Evolutionary conservation across 1,140 invertebrate genomes (phyloP), one percentile per base, ranked within the genome.

Genomic region (Drosophila mojavensis): DNA sequence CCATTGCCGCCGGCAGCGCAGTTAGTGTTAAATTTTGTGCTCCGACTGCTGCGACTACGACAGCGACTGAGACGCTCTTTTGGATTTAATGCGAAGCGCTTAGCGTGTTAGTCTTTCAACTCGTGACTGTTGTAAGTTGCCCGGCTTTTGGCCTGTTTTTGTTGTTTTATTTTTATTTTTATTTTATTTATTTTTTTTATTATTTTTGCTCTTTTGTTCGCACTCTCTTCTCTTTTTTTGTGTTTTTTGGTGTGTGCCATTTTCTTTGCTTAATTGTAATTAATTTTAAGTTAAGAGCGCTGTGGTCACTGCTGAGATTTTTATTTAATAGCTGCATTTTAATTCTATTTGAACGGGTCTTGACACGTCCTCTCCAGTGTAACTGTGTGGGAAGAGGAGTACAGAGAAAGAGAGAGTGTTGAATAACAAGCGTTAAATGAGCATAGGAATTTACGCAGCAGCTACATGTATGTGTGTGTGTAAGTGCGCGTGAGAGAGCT

Each of bases 51-150:
- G 47, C 45, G 39, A 41, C 73, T 4, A 36, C 71, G 48, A 41
- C 73, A 7, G 43, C 65, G n/a, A 69, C 71, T 62, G 65, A 24
- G 64, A 71, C 56, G 56, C 63, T 67, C 63, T 67, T 71, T 65
- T 79, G 74, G 70, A 79, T 74, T 75, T 65, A 75, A 69, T 82
- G 73, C 73, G 20, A 61, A 69, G 69, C 75, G 75, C 64, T 79
- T 70, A 79, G 72, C 71, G 67, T 71, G 75, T 78, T 59, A 78
- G 51, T 75, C 70, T 78, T 71, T 86, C 68, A 83, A 74, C 79
- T 77, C 67, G 63, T 79, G 66, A 69, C 67, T 64, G 72, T 58
- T 76, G 83, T 86, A 88, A 89, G 83, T 89, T 64, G 47, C 48
- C 30, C 33, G 72, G 67, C 48, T 56, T 64, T 64, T 59, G 64